Base-by-base conservation (phyloP, 2,113 vertebrate genomes). In the Myxocyprinus asiaticus region DNA sequence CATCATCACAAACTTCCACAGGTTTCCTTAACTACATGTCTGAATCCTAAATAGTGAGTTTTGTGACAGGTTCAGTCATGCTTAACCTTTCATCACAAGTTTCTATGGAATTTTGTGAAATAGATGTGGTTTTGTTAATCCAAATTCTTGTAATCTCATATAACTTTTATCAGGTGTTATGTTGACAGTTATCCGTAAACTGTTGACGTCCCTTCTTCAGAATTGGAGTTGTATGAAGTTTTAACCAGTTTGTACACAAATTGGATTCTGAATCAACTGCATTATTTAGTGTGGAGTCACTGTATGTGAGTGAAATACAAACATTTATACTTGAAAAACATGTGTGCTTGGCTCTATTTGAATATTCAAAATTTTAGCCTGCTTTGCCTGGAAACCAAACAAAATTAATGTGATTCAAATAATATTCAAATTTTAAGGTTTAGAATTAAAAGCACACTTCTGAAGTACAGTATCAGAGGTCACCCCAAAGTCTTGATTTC, bases 331-430 rank as follows among this genome's bases (percentile, higher is more conserved):
- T 56, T 82, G 9, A 0, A 53, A 77, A 66, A 47, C 44, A 44
- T 22, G 22, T 33, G 48, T 79, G 63, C 77, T 76, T 86, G 79
- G 80, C 76, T 85, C 82, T 82, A 81, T 86, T 90, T 88, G 86
- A 89, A 89, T 91, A 90, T 88, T 88, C 82, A 86, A 85, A 90
- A 78, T 74, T 14, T 48, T n/a, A 51, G 22, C 43, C 77, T 82
- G 81, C 76, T 82, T 69, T 79, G 77, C 67, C 79, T 81, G 58
- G 47, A 53, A 33, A 33, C 65, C n/a, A 67, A 33, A 48, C 9
- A 14, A 42, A 50, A 76, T 58, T 59, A 81, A 86, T 86, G 84
- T 85, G 83, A 87, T 90, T 85, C 82, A 70, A 87, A 89, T 62
- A 62, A 66, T 61, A 74, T 78, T 67, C 48, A 82, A 82, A 78